Evolutionary conservation across 2,888 invertebrate genomes (phyloP).

Genomic region (Lepidocyrtinus sp.): DNA sequence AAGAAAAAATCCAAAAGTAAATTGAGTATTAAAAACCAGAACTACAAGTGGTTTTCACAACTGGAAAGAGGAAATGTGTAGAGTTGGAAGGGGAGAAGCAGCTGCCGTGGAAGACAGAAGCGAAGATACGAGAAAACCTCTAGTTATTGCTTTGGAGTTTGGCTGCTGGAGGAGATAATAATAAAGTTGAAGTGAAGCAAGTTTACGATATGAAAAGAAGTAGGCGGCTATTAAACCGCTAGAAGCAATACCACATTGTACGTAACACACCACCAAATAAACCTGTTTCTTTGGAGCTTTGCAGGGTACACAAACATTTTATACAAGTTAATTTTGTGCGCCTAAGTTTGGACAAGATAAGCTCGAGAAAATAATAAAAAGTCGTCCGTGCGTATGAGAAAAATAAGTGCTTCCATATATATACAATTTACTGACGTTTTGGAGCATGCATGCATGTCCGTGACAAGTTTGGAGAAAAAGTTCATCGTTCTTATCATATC

Average conservation of each 20-base stretch:
- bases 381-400: not conserved
- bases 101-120: constrained; percentile 32
- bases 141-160: not conserved
- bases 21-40: not conserved
- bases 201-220: constrained; percentile 13
- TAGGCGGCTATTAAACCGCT: constrained; percentile 24
- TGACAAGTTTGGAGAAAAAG: not conserved
- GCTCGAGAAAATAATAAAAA: not conserved
- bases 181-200: constrained; percentile 5
- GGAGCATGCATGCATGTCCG: not conserved
- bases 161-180: constrained; percentile 24
- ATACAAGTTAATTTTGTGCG: not conserved
- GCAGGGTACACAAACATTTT: not conserved
- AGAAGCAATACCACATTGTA: not conserved
- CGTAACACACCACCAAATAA: too few relatives aligned
- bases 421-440: not conserved
- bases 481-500: not conserved
- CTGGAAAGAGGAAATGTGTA: constrained; percentile 30
- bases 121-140: constrained; percentile 19
- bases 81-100: constrained; percentile 17
- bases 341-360: not conserved
- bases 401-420: not conserved
- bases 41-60: constrained; percentile 30
- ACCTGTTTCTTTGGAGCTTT: not conserved
- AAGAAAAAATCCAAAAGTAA: constrained; percentile 24